Percentiles rank a stretch among this genome's conserved stretches.
Conservation (phyloP, 2,797 vertebrate genomes). For the Aphelocoma californica region DNA sequence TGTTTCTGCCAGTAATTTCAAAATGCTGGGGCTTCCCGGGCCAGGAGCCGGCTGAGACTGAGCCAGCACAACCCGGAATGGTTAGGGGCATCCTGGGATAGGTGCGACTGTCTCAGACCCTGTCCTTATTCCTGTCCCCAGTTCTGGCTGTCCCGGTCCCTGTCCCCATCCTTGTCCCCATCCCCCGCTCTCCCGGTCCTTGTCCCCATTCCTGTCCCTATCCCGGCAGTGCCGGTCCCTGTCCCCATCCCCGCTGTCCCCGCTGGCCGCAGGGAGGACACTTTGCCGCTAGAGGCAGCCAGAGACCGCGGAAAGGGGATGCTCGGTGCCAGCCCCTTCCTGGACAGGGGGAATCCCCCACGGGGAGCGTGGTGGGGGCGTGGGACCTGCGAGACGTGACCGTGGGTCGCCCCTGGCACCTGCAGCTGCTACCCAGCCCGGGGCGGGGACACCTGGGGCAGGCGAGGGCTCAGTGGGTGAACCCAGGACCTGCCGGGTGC, state of each 20-base stretch:
- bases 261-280: background rate
- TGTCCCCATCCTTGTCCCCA: background rate
- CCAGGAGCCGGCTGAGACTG: background rate
- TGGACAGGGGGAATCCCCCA: background rate
- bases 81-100: background rate
- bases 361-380: rapidly evolving
- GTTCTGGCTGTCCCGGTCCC: background rate
- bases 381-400: background rate
- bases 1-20: background rate
- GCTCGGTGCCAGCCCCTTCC: background rate
- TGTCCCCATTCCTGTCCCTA: background rate
- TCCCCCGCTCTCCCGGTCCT: too few relatives aligned
- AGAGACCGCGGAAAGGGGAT: constrained; percentile 34
- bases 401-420: background rate
- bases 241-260: background rate
- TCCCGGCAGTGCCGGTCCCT: too few relatives aligned
- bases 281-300: constrained; percentile 59
- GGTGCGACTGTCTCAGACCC: background rate
- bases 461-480: background rate
- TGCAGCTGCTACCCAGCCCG: background rate
- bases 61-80: rapidly evolving
- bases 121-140: background rate
- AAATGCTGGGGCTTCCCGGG: background rate
- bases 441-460: background rate
- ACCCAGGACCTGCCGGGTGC: background rate